A percentile compares a stretch with the other conserved stretches of the same genome.
Evolutionary conservation across 2,888 invertebrate species (phyloP).

Genomic region (Tromatobia lineatoria): DNA sequence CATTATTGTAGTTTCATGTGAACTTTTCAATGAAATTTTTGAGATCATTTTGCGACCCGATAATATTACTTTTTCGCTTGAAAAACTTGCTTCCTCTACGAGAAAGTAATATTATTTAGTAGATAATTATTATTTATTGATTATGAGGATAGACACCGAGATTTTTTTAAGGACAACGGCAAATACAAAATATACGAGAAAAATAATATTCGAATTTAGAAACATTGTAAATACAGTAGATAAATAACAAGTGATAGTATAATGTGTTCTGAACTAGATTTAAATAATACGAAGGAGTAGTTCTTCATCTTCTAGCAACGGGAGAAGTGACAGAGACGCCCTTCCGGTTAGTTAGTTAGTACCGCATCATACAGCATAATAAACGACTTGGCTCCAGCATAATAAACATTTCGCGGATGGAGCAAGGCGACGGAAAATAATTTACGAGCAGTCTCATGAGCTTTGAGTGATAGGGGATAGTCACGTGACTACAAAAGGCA

Average conservation of each 20-base stretch:
- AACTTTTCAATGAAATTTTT: too few relatives aligned
- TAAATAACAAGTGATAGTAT: neutral
- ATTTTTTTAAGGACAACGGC: too few relatives aligned
- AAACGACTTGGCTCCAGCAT: conserved; percentile 35
- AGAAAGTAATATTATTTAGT: too few relatives aligned
- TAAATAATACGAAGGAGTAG: neutral
- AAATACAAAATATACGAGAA: neutral
- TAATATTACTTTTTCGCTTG: too few relatives aligned
- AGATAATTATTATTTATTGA: too few relatives aligned
- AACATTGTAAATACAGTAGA: neutral
- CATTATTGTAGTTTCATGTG: too few relatives aligned
- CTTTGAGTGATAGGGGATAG: too few relatives aligned
- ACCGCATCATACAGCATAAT: conserved; percentile 14
- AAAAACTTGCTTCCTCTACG: too few relatives aligned
- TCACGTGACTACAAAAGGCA: too few relatives aligned
- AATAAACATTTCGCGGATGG: conserved; percentile 31
- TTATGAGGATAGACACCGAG: too few relatives aligned
- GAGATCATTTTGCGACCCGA: too few relatives aligned
- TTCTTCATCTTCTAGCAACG: neutral
- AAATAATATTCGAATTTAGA: neutral
- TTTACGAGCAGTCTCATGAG: too few relatives aligned
- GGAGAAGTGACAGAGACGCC: conserved; percentile 38
- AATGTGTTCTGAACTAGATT: neutral
- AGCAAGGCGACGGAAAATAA: neutral
- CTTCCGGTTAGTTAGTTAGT: conserved; percentile 9